Evolutionary conservation across 2,113 vertebrate genomes (phyloP).

Genomic region (Eolophus roseicapilla): DNA sequence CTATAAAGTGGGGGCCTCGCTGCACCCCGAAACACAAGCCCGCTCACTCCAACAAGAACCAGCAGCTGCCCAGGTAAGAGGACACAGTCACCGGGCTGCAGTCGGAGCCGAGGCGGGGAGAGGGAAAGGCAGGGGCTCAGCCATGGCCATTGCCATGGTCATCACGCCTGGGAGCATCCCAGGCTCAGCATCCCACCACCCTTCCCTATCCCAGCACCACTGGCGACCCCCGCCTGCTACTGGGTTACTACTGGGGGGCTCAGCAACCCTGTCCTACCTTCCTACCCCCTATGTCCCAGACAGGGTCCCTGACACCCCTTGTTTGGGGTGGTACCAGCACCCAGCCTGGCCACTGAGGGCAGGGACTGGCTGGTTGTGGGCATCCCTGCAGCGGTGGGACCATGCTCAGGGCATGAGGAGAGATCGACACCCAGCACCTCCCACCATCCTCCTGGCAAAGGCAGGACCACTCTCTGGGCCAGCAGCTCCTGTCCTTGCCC

Average conservation of each 20-base stretch:
- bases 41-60: slow-evolving; percentile 67
- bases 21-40: slow-evolving; percentile 54
- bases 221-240: background rate
- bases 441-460: background rate
- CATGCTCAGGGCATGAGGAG: background rate
- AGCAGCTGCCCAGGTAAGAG: slow-evolving; percentile 86
- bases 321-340: accelerated
- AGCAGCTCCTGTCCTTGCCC: background rate
- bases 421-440: background rate
- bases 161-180: background rate
- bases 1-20: slow-evolving; percentile 83
- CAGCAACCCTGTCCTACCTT: background rate
- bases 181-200: background rate
- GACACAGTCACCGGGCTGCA: background rate
- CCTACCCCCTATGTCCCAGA: accelerated
- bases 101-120: background rate
- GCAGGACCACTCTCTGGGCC: background rate
- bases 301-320: background rate
- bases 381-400: background rate
- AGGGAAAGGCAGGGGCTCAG: background rate
- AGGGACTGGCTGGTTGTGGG: background rate
- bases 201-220: background rate
- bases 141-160: background rate
- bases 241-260: background rate
- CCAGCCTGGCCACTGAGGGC: background rate